Evolutionary conservation across 2,888 invertebrate genomes (phyloP), one percentile per base, ranked within the genome.

Genomic region (Pterobdella sp.): DNA sequence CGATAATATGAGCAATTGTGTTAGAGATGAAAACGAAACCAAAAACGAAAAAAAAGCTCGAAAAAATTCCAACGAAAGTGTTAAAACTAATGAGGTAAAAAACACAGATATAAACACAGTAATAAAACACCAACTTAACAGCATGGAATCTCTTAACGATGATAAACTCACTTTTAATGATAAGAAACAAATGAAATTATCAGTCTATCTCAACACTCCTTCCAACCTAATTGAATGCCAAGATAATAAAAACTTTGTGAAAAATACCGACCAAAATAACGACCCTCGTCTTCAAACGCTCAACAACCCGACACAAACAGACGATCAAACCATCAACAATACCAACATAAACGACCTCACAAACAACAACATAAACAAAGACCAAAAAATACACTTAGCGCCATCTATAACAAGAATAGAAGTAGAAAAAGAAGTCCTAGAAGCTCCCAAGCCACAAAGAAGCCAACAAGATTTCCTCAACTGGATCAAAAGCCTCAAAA

Each of bases 321-420:
- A 67, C 67, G n/a, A 31, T n/a, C 34, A 35, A 34, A 37, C 34
- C 35, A 68, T 36, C 68, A 68, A 68, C 68, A 4, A 2, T 42
- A 37, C 14, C 22, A 68, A 26, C 37, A n/a, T 37, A 31, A 34
- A 37, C 36, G 37, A 37, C 68, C 35, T 37, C 56, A 52, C 7
- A 26, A 69, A 56, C 31, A 26, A 7, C 56, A 69, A 22, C 69
- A 52, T 1, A 36, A 69, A 49, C 69, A 49, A 1, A 14, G 29
- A 37, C 49, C 37, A 49, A 42, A 49, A 29, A 42, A 42, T 29
- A 69, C 37, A 37, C 29, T 14, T 42, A 7, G 18, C 42, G 7
- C 42, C 42, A 42, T 42, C 42, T 7, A 42, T 42, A 14, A 42
- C 42, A 42, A 18, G 7, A 14, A 42, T 42, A 7, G 42, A 69